phyloP scores from a whole-genome alignment of 1,140 invertebrate genomes.

The Pentalonia nigronervosa region DNA sequence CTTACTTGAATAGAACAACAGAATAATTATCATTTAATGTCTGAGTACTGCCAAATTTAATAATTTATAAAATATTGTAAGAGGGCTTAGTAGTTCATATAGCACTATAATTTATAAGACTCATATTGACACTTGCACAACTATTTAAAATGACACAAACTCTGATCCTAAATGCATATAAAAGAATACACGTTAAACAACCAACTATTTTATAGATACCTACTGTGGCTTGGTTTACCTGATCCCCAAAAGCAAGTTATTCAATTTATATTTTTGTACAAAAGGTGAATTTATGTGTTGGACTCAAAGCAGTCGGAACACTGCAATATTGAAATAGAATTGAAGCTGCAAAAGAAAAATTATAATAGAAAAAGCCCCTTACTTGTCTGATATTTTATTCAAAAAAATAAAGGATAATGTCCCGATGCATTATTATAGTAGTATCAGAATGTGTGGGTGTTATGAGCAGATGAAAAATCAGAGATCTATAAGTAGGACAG shows the following conservation, averaged over 20 bases:
- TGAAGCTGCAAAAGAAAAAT: slow-evolving; percentile 32
- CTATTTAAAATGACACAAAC: not conserved
- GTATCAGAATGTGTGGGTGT: slow-evolving; percentile 49
- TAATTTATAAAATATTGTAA: slow-evolving; percentile 12
- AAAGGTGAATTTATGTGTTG: slow-evolving; percentile 37
- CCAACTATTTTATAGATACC: too few relatives aligned
- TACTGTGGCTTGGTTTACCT: slow-evolving; percentile 13
- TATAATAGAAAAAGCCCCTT: slow-evolving; percentile 23
- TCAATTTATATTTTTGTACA: slow-evolving; percentile 42
- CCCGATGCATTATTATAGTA: not conserved
- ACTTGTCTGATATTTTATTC: not conserved
- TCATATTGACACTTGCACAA: not conserved
- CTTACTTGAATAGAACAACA: slow-evolving; percentile 33
- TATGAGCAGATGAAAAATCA: slow-evolving; percentile 53
- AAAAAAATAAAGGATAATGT: slow-evolving; percentile 44
- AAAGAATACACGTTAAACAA: not conserved
- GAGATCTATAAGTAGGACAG: slow-evolving; percentile 52
- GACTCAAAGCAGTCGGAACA: not conserved
- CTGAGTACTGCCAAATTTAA: not conserved
- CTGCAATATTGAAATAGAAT: not conserved
- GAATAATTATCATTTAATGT: not conserved
- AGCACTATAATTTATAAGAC: not conserved
- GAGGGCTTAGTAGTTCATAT: not conserved
- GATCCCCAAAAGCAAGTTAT: not conserved
- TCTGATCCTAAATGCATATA: slow-evolving; percentile 5